A percentile compares a stretch with the other conserved stretches of the same genome.
Conservation (phyloP, 2,797 vertebrate species). For the Podargus strigoides region DNA sequence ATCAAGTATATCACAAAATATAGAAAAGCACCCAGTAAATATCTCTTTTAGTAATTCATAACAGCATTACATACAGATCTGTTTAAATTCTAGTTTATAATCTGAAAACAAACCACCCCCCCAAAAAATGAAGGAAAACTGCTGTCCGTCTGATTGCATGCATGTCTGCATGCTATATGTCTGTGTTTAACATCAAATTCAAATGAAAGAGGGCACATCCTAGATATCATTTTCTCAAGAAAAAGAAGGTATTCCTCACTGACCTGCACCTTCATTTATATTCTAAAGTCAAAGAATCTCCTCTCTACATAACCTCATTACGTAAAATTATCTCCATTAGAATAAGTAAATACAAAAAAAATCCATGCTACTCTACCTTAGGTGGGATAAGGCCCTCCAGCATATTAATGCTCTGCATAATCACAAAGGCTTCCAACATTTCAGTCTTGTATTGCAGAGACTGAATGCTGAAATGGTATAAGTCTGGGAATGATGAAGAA, state of each 20-base stretch:
- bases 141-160: too few species aligned
- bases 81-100: not conserved
- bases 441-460: conserved; percentile 88
- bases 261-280: not conserved
- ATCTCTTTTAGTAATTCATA: not conserved
- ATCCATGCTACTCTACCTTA: conserved; percentile 74
- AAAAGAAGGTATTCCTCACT: not conserved
- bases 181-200: not conserved
- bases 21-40: not conserved
- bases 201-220: not conserved
- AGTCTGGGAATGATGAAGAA: conserved; percentile 82
- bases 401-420: conserved; percentile 91
- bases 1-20: not conserved
- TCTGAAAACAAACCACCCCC: not conserved
- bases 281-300: not conserved
- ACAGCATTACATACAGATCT: not conserved
- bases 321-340: not conserved
- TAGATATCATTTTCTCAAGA: not conserved
- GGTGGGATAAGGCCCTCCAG: conserved; percentile 89
- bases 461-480: conserved; percentile 85
- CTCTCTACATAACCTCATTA: not conserved
- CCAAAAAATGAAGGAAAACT: not conserved
- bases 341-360: not conserved
- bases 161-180: not conserved
- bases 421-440: conserved; percentile 89